Evolutionary conservation across 2,113 vertebrate species (phyloP).

Genomic region (Gasterosteus nipponicus): DNA sequence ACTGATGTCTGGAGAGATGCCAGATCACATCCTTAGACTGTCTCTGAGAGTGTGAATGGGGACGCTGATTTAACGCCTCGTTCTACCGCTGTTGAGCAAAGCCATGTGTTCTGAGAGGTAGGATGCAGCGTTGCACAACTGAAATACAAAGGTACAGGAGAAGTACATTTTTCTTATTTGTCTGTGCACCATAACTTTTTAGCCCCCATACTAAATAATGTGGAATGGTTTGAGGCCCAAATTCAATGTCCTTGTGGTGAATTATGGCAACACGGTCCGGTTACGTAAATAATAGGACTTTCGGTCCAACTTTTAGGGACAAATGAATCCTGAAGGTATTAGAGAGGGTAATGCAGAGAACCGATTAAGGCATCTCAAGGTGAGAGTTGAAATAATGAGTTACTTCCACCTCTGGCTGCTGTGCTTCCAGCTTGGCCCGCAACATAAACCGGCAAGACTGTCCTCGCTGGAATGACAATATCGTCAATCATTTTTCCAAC

Average conservation of each 20-base stretch:
- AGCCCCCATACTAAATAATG: background rate
- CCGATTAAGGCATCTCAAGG: background rate
- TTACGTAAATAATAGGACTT: background rate
- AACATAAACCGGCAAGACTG: background rate
- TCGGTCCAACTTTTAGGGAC: conserved; percentile 23
- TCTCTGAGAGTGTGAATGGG: conserved; percentile 25
- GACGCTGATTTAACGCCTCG: background rate
- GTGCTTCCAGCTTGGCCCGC: background rate
- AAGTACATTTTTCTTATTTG: background rate
- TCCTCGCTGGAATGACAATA: background rate
- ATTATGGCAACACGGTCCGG: background rate
- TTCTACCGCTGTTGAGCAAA: conserved; percentile 6
- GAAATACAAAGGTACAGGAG: background rate
- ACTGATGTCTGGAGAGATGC: conserved; percentile 38
- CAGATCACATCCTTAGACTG: conserved; percentile 19
- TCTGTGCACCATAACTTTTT: background rate
- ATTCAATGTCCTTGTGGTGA: conserved; percentile 11
- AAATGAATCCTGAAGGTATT: conserved; percentile 36
- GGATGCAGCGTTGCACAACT: background rate
- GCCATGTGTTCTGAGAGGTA: conserved; percentile 6
- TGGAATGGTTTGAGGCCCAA: background rate
- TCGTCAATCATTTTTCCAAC: background rate
- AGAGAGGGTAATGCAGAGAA: conserved; percentile 17
- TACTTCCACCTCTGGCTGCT: background rate
- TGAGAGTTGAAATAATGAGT: conserved; percentile 24